Percentiles rank a stretch among this genome's conserved stretches.
phyloP scores from a whole-genome alignment of 2,113 vertebrate species.

The Crotalus tigris region DNA sequence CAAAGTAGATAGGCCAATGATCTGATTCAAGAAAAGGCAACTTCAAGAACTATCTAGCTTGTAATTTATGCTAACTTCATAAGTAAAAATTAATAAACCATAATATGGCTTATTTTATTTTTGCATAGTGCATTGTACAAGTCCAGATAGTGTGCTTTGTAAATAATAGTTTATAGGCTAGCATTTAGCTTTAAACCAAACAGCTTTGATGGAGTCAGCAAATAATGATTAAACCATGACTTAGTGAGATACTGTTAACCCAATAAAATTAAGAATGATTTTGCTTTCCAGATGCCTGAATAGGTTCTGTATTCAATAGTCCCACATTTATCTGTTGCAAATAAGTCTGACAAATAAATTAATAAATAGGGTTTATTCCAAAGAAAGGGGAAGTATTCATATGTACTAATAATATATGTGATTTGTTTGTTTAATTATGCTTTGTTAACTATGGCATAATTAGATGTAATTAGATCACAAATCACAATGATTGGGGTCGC shows the following conservation, averaged over 20 bases:
- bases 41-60: neutral
- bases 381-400: neutral
- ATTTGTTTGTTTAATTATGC: neutral
- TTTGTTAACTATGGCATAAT: neutral
- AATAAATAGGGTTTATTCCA: neutral
- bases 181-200: neutral
- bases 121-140: neutral
- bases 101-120: neutral
- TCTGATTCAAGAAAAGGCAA: neutral
- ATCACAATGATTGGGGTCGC: neutral
- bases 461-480: neutral
- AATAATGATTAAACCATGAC: neutral
- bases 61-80: neutral
- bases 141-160: neutral
- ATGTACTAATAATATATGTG: neutral
- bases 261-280: neutral
- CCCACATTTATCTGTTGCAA: neutral
- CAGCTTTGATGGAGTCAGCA: neutral
- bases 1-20: neutral
- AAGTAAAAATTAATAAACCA: neutral
- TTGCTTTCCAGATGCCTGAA: neutral
- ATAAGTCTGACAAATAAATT: neutral
- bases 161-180: neutral
- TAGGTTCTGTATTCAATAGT: neutral
- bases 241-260: neutral